Evolutionary conservation across 2,113 vertebrate species (phyloP).

Genomic region (Laterallus jamaicensis): DNA sequence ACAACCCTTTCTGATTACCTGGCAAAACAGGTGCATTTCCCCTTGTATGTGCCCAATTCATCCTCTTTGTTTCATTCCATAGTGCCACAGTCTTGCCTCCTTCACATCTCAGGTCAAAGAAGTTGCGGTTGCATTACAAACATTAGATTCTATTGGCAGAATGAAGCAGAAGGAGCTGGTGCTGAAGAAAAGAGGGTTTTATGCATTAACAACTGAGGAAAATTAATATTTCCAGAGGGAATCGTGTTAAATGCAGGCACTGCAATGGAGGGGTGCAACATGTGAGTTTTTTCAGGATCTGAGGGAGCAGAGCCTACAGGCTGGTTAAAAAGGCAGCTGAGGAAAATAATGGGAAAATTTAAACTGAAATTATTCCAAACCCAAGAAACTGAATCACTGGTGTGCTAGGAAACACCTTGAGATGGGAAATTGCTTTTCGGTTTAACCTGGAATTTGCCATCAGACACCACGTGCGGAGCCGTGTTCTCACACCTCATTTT

Average conservation of each 20-base stretch:
- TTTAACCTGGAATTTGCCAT: neutral
- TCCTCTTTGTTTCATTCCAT: neutral
- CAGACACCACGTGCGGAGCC: neutral
- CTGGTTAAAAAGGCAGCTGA: neutral
- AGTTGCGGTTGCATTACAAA: neutral
- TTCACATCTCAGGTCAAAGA: neutral
- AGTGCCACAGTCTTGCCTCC: neutral
- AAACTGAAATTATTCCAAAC: neutral
- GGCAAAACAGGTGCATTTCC: neutral
- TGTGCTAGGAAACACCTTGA: neutral
- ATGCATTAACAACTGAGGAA: neutral
- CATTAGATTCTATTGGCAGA: neutral
- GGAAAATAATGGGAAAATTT: neutral
- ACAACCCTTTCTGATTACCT: neutral
- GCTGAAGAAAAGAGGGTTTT: neutral
- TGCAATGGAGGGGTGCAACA: neutral
- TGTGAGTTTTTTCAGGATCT: neutral
- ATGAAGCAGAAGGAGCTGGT: neutral
- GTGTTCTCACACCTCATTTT: neutral
- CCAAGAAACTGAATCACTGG: neutral
- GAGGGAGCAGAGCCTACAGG: neutral
- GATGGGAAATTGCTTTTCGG: neutral
- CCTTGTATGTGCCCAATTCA: neutral
- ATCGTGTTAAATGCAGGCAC: neutral
- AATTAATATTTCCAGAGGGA: neutral